Evolutionary conservation across 2,888 invertebrate genomes (phyloP).

Genomic region (Dynastes hyllus): DNA sequence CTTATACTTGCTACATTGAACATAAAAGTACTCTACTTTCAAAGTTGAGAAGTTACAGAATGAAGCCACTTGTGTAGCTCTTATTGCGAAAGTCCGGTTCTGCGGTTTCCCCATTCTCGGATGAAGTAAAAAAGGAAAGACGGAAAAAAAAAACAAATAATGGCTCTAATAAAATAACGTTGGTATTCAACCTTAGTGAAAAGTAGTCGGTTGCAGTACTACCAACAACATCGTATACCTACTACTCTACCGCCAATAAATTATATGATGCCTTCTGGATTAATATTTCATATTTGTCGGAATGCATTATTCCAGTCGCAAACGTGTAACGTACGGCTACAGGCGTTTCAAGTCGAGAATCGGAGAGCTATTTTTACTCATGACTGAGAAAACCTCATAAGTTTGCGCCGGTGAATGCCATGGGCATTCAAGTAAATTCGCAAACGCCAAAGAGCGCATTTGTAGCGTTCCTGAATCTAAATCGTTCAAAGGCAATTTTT

Average conservation of each 20-base stretch:
- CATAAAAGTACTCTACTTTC: neutral
- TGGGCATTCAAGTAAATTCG: conserved; percentile 18
- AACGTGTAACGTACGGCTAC: conserved; percentile 3
- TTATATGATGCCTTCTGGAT: conserved; percentile 20
- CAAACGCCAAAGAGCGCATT: conserved; percentile 17
- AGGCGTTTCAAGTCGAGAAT: neutral
- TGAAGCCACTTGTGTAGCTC: neutral
- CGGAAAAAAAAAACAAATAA: conserved; percentile 12
- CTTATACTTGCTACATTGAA: too few species aligned
- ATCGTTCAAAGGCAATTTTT: conserved; percentile 36
- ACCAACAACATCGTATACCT: conserved; percentile 27
- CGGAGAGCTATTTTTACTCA: conserved; percentile 24
- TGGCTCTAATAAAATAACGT: conserved; percentile 24
- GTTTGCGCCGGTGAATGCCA: conserved; percentile 1
- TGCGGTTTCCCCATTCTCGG: neutral
- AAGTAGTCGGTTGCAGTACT: conserved; percentile 20
- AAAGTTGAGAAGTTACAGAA: neutral
- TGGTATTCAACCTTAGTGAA: conserved; percentile 6
- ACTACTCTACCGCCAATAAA: conserved; percentile 15
- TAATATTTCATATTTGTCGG: conserved; percentile 38
- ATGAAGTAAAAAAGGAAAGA: conserved; percentile 15
- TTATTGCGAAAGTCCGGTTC: conserved; percentile 26
- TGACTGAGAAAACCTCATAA: conserved; percentile 15
- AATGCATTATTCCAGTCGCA: conserved; percentile 24
- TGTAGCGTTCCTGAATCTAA: conserved; percentile 1